Evolutionary conservation across 2,797 vertebrate genomes (phyloP), one percentile per base, ranked within the genome.

Genomic region (Mormyrops boulengeri): DNA sequence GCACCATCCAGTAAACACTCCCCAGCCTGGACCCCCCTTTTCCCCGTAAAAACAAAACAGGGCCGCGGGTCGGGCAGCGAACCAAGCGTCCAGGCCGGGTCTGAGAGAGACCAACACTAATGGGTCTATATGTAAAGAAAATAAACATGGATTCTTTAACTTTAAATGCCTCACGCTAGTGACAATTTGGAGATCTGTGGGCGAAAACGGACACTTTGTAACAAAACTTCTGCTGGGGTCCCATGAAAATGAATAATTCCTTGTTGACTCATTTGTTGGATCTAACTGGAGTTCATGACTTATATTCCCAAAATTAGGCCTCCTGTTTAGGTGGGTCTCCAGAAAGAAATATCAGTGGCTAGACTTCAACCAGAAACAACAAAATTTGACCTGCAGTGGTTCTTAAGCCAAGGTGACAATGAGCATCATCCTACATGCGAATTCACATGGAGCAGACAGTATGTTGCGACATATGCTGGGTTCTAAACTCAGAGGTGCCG

Each of bases 1-100:
- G 89, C 89, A 91, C 89, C 91, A 87, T 89, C 89, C 90, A 82
- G 90, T 90, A 92, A 92, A 94, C 92, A 94, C 89, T 80, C 90
- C 90, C 90, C 47, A 57, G 90, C 85, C 90, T 44, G 89, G 87
- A 91, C 91, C 87, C 90, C 90, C 66, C 84, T 66, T n/a, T 87
- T 34, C 30, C 44, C 88, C 41, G n/a, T 12, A 60, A 26, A 88
- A 73, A 85, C 52, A 85, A 88, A 88, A 50, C 89, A 87, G 17
- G 5, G 7, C 26, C 14, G n/a, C 34, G 9, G 90, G 62, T 62
- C 85, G 47, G 47, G 89, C 22, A 62, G 66, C 66, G 89, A 91
- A 87, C 91, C 62, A 92, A 90, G 92, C 89, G 88, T 52, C 14
- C 12, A 55, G 47, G 14, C 84, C 60, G 6, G 47, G 47, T 34